Evolutionary conservation across 1,140 invertebrate species (phyloP), one percentile per base, ranked within the genome.

Genomic region (Chionoecetes opilio): DNA sequence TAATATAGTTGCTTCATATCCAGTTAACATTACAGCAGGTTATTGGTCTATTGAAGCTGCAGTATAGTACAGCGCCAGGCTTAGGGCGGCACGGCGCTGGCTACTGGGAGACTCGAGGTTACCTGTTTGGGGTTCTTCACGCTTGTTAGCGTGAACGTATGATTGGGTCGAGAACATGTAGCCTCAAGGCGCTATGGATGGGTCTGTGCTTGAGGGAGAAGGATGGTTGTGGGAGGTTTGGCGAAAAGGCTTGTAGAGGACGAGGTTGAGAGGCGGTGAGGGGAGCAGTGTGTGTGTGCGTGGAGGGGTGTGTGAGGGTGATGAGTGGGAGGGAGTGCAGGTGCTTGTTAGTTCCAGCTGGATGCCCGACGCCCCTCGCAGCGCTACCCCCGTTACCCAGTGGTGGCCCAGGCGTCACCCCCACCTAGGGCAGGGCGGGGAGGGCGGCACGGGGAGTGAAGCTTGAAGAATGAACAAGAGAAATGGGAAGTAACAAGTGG

Each of bases 281-380:
- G n/a, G 63, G 63, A 26, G 63, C 26, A 26, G 63, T 21, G 63
- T 26, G 63, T 75, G 63, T 17, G 63, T 21, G 63, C 63, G 63
- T 75, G 63, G n/a, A 75, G 63, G 63, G 63, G 11, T 5, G 6
- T 1, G 63, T 21, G 63, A 75, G 63, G 63, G 63, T 75, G 63
- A 75, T 75, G 63, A 75, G 63, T 75, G 63, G 63, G 63, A 75
- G n/a, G 63, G n/a, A 75, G 63, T 75, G 63, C 63, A n/a, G 63
- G 63, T 86, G 84, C 84, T 86, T 86, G 84, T 86, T 86, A 86
- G 84, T 86, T 86, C 84, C 84, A 86, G 84, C 32, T 38, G 84
- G 35, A 38, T 38, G 84, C 84, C 35, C 32, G 35, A 32, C 32
- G 84, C 35, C 32, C 35, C 84, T 86, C 35, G n/a, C 84, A 38